phyloP scores from a whole-genome alignment of 2,113 vertebrate genomes.

The Scytalopus superciliaris region DNA sequence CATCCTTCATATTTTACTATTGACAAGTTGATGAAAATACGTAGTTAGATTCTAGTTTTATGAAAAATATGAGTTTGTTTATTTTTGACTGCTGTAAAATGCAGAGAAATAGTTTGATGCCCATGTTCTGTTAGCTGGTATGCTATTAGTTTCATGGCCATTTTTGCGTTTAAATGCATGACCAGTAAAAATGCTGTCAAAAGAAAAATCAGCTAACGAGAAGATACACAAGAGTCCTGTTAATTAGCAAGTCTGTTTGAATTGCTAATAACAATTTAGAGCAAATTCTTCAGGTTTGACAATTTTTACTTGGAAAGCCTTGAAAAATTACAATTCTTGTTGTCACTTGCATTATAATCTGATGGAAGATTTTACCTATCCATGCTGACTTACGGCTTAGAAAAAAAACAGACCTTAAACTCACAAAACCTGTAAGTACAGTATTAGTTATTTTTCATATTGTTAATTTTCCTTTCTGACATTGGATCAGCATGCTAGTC shows the following conservation, averaged over 20 bases:
- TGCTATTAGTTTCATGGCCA: not conserved
- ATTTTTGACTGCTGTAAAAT: constrained; percentile 23
- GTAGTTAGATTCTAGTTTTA: constrained; percentile 38
- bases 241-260: constrained; percentile 35
- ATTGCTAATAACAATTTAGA: not conserved
- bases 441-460: not conserved
- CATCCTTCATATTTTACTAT: constrained; percentile 28
- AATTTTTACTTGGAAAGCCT: not conserved
- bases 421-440: not conserved
- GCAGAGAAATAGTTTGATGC: not conserved
- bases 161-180: constrained; percentile 22
- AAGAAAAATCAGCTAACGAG: not conserved
- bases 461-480: not conserved
- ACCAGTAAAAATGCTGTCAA: constrained; percentile 20
- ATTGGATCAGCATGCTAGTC: not conserved
- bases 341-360: not conserved
- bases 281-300: not conserved
- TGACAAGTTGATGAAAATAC: constrained; percentile 53
- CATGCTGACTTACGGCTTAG: not conserved
- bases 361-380: not conserved
- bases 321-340: not conserved
- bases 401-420: not conserved
- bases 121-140: not conserved
- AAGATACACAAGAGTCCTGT: not conserved
- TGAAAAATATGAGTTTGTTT: constrained; percentile 29